Evolutionary conservation across 2,113 vertebrate genomes (phyloP).

Genomic region (Ophiodon elongatus): DNA sequence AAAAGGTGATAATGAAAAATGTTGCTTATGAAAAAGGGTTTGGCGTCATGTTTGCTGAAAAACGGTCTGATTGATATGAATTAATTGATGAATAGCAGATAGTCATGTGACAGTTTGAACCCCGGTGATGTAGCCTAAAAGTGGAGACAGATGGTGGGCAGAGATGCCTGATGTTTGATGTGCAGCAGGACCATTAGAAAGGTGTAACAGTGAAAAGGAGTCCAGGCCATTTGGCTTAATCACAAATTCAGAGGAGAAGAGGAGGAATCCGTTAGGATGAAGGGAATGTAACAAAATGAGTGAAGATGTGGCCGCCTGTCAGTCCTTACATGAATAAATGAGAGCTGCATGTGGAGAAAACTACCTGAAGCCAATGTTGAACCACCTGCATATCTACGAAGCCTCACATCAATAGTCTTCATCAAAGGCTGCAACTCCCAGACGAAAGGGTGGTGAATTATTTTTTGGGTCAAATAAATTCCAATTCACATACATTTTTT

Average conservation of each 20-base stretch:
- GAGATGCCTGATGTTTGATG: constrained; percentile 21
- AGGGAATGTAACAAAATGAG: constrained; percentile 13
- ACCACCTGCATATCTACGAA: constrained; percentile 38
- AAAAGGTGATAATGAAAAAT: constrained; percentile 51
- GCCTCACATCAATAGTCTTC: constrained; percentile 23
- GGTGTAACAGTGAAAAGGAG: not conserved
- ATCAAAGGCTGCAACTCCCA: constrained; percentile 30
- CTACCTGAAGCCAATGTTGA: constrained; percentile 14
- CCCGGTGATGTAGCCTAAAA: constrained; percentile 10
- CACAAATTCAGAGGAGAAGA: constrained; percentile 6
- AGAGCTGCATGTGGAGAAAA: constrained; percentile 25
- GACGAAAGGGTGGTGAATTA: constrained; percentile 13
- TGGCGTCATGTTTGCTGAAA: constrained; percentile 51
- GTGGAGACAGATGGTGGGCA: not conserved
- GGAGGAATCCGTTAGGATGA: constrained; percentile 13
- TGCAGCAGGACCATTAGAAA: constrained; percentile 19
- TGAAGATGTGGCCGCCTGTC: not conserved
- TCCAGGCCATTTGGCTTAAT: constrained; percentile 4
- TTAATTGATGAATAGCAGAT: constrained; percentile 54
- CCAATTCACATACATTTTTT: constrained; percentile 41
- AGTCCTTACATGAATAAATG: constrained; percentile 30
- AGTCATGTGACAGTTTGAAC: constrained; percentile 22
- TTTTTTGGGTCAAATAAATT: constrained; percentile 34
- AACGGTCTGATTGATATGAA: constrained; percentile 59
- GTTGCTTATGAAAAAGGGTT: constrained; percentile 27